Evolutionary conservation across 1,140 invertebrate genomes (phyloP), one percentile per base, ranked within the genome.

Genomic region (Cyclina sinensis): DNA sequence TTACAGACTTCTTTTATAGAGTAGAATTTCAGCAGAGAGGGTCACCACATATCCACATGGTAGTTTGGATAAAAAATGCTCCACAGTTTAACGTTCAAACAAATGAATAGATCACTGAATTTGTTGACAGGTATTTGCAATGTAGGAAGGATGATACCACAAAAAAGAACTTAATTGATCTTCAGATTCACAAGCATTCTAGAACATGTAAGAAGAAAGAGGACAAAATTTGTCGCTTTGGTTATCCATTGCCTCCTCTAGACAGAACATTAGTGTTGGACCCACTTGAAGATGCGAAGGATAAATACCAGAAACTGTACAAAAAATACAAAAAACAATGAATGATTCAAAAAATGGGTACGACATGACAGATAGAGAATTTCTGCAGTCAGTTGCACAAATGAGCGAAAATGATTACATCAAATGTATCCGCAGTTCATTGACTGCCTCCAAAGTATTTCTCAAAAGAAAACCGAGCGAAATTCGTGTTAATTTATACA

Each of bases 31-130:
- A 84, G 46, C 70, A 70, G 46, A 21, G 81, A 9, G 81, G 81
- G 12, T 84, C 91, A 79, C 95, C 95, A 30, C 95, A 96, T 92
- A 82, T 95, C 21, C 95, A 96, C 82, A 92, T 94, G 65, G 81
- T 96, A 3, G 57, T 95, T 18, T 96, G 95, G 95, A 76, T 95
- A 7, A 81, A 95, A 89, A 91, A 94, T 92, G 83, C 92, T 65
- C 95, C 95, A 70, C 65, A 70, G 54, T 93, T 88, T 46, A 65
- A 51, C 46, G 74, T 85, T 11, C 46, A 70, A 27, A n/a, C n/a
- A n/a, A 39, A 70, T 32, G 48, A 46, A 32, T 73, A 89, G 80
- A 59, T 87, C 16, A 68, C 39, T 57, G 21, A 81, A 21, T 91
- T 86, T 83, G 76, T 90, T 76, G 89, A 90, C 43, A 70, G 73